A percentile compares a stretch with the other conserved stretches of the same genome.
Conservation (phyloP, 2,113 vertebrate genomes). For the Hypomesus transpacificus region DNA sequence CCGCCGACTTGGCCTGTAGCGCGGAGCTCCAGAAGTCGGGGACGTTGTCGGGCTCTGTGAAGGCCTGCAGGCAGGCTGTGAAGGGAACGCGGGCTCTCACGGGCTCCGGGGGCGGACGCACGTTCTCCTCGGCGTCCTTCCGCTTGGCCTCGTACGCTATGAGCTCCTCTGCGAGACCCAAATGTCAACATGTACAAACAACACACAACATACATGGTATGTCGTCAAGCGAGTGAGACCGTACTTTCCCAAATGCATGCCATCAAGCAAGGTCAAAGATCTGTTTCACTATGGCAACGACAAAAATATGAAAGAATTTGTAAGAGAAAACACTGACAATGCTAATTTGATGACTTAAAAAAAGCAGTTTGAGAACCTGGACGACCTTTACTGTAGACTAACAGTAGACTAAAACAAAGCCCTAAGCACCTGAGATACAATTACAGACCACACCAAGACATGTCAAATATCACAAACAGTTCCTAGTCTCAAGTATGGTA, state of each 20-base stretch:
- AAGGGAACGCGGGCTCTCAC: constrained; percentile 91
- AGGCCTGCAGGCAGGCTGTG: constrained; percentile 92
- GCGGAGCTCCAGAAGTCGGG: constrained; percentile 98
- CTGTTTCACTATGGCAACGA: too few species aligned
- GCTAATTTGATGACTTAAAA: not conserved
- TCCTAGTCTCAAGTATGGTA: too few species aligned
- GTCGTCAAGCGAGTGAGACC: not conserved
- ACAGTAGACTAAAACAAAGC: too few species aligned
- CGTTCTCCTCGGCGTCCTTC: constrained; percentile 85
- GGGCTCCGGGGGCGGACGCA: constrained; percentile 80
- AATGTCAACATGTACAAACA: not conserved
- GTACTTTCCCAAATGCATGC: not conserved
- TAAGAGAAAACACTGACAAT: not conserved
- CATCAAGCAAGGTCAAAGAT: not conserved
- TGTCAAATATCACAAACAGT: too few species aligned
- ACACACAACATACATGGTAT: not conserved
- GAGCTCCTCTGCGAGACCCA: constrained; percentile 83
- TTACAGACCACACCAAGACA: too few species aligned
- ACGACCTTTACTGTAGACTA: too few species aligned
- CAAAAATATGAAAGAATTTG: too few species aligned
- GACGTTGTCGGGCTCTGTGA: constrained; percentile 92
- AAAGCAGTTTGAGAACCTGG: too few species aligned
- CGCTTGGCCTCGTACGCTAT: constrained; percentile 85
- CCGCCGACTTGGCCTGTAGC: constrained; percentile 95
- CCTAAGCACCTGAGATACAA: too few species aligned